Evolutionary conservation across 2,888 invertebrate species (phyloP), one percentile per base, ranked within the genome.

Genomic region (Trissolcus japonicus): DNA sequence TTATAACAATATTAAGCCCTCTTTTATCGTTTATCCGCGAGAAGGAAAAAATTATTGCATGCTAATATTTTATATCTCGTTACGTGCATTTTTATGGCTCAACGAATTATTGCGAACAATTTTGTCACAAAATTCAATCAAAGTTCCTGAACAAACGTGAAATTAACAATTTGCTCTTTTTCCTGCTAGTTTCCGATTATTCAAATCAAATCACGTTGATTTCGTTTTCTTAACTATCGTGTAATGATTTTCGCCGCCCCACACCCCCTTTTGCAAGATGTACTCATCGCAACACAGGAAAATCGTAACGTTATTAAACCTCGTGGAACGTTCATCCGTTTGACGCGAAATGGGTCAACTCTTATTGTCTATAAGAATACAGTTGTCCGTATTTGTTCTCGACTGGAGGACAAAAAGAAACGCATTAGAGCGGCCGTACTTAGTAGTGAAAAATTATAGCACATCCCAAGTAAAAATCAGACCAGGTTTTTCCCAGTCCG

Each of bases 1-100:
- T 46, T 6, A 17, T 59, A 67, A 67, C 59, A 59, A 59, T 48
- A 60, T 60, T 68, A 60, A 68, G 60, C 60, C 60, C 46, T 51
- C 60, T 35, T 46, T 16, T 25, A 16, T 21, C 13, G 25, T 56
- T 56, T 40, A 16, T 14, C 40, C 40, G 57, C 9, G 11, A n/a
- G 13, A 53, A 2, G 19, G 40, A n/a, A 43, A 21, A 29, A 50
- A 9, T n/a, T 56, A 60, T 35, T 60, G 60, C 46, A n/a, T 40
- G 60, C 54, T 60, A 66, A 66, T 57, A 50, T 56, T 65, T 56
- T 56, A 65, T 48, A 65, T 56, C 35, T 29, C 25, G 57, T 66
- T 66, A 66, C 19, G n/a, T 13, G 25, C 19, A 56, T 35, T 65
- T 66, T 48, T 50, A 41, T 62, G 13, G 17, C 35, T 1, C 13